Base-by-base conservation (phyloP, 2,888 invertebrate genomes). In the Masnerella sp. region DNA sequence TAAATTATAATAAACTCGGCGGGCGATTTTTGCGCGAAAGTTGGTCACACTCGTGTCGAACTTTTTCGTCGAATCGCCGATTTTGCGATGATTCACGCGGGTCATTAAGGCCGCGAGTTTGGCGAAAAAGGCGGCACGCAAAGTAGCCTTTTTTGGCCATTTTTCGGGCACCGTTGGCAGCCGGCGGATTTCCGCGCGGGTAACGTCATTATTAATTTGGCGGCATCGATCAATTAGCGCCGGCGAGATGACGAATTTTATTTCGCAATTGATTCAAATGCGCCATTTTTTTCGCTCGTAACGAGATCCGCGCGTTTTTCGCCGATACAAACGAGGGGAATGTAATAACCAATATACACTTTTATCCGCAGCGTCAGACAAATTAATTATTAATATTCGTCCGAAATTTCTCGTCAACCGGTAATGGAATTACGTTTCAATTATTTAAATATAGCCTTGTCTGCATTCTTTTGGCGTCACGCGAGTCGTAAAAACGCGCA, bases 381-480 rank as follows among this genome's bases (percentile, higher is more conserved):
- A 73, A 68, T 73, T 62, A 73, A 73, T 68, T 68, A 73, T 73
- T 68, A 67, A 67, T 73, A 54, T 61, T 42, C 72, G 42, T 72
- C 28, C 59, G 42, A 56, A 73, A 73, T 52, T 73, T 42, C 59
- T 67, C 73, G 62, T 67, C 67, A 67, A 67, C 51, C 40, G 49
- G 42, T 67, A 62, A 73, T 62, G 59, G 54, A 73, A 71, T 65
- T 65, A 54, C 65, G 64, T 59, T 59, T 65, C 45, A 59, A 65
- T 62, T 67, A 72, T 67, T 67, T 61, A 73, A 49, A 71, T 65
- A 51, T 52, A 61, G 45, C 56, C 45, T 40, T 52, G 20, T 62
- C 38, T 58, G 71, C 51, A 45, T 40, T 62, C 56, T 64, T 64
- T 49, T 28, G 40, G 7, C 25, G 56, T 28, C 8, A n/a, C 28